These are phyloP conservation scores for Rhodinocichla rosea DNA, from an alignment of 2,113 vertebrate species.

Conservation along the genomic window DNA sequence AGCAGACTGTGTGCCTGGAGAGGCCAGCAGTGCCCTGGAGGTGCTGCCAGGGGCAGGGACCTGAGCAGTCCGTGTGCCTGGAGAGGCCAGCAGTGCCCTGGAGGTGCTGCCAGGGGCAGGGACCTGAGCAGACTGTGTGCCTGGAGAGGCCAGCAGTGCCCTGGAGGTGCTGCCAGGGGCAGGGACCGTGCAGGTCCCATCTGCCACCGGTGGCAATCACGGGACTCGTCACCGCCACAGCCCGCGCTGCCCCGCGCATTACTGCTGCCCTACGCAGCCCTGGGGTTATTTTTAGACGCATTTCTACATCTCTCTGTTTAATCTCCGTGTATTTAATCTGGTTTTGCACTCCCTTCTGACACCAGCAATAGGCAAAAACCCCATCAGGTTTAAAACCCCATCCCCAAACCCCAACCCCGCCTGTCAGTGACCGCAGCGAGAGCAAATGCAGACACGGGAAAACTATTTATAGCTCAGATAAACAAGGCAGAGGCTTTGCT, in stretches of 20 bases:
- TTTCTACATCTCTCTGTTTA: not conserved
- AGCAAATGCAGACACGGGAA: not conserved
- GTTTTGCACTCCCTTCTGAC: not conserved
- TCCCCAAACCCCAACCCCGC: not conserved
- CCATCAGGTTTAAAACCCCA: not conserved
- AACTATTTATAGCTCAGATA: constrained; percentile 12
- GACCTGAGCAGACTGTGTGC: too few species aligned
- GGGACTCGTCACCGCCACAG: fast-evolving
- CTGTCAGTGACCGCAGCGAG: not conserved
- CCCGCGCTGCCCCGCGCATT: not conserved
- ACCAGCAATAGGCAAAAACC: not conserved
- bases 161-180: not conserved
- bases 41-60: too few species aligned
- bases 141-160: not conserved
- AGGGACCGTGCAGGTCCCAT: not conserved
- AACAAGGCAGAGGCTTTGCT: constrained; percentile 5
- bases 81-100: not conserved
- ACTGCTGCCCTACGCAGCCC: not conserved
- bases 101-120: fast-evolving
- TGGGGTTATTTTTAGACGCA: not conserved
- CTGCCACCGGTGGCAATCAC: not conserved
- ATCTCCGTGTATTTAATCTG: not conserved
- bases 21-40: too few species aligned
- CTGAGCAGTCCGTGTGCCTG: fast-evolving
- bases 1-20: too few species aligned